phyloP scores from a whole-genome alignment of 2,797 vertebrate species.

The Pantherophis alleghaniensis region DNA sequence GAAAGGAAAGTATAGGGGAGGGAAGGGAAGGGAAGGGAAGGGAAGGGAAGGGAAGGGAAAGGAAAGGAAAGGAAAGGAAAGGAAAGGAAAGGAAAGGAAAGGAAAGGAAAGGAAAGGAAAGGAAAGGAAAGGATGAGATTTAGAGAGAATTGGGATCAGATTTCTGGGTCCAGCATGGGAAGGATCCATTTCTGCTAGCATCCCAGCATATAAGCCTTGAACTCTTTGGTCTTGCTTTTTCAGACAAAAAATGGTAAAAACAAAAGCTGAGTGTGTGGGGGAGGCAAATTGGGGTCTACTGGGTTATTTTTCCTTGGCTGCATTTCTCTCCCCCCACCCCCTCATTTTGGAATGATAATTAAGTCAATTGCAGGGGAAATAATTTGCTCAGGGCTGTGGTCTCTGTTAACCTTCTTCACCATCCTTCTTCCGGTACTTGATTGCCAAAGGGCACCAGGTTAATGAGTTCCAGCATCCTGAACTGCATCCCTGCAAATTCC shows the following conservation, averaged over 20 bases:
- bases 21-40: rapidly evolving
- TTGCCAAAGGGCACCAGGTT: not conserved
- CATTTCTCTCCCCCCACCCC: no score
- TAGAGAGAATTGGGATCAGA: not conserved
- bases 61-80: rapidly evolving
- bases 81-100: no score
- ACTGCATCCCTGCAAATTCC: not conserved
- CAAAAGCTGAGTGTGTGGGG: not conserved
- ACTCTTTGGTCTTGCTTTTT: not conserved
- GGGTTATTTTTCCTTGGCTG: not conserved
- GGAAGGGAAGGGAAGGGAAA: no score
- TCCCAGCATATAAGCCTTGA: not conserved
- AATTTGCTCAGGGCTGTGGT: not conserved
- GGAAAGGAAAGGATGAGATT: not conserved
- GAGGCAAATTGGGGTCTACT: not conserved
- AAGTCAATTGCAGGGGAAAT: not conserved
- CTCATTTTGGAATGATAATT: not conserved
- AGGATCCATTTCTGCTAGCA: not conserved
- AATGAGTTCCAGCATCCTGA: not conserved
- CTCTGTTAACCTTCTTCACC: not conserved
- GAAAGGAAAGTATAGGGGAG: no score
- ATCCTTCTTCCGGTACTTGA: not conserved
- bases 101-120: no score
- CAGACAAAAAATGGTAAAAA: not conserved
- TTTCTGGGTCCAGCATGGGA: not conserved